These are phyloP conservation scores for Neogale vison DNA, from an alignment of 2,113 vertebrate genomes.

Conservation along the genomic window DNA sequence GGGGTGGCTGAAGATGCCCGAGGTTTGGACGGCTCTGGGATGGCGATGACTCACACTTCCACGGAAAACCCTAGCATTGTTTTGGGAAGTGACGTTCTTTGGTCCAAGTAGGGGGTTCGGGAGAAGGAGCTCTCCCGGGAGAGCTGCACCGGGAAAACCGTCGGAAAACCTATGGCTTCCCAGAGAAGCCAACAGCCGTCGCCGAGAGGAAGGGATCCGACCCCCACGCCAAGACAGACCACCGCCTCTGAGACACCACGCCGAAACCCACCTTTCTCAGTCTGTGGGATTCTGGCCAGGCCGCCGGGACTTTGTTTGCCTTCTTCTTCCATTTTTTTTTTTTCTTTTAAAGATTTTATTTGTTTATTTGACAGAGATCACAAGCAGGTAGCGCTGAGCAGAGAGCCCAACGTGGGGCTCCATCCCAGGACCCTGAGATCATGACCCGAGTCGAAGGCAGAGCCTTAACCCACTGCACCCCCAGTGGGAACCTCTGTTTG, in stretches of 20 bases:
- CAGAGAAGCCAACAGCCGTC: not conserved
- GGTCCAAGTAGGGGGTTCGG: not conserved
- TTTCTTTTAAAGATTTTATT: too few species aligned
- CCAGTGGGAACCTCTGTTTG: not conserved
- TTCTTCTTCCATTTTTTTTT: not conserved
- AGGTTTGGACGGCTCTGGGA: not conserved
- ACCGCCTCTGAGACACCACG: not conserved
- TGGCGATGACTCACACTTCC: not conserved
- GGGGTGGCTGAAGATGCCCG: not conserved
- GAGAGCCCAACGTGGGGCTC: too few species aligned
- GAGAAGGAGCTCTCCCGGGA: not conserved
- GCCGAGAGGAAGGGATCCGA: not conserved
- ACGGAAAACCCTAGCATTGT: not conserved
- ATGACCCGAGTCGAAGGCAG: too few species aligned
- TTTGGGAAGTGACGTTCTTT: conserved; percentile 1
- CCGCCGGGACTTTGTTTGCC: not conserved
- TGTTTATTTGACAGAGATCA: too few species aligned
- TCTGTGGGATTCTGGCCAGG: not conserved
- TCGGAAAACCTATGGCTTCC: not conserved
- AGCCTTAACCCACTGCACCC: too few species aligned
- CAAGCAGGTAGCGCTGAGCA: too few species aligned
- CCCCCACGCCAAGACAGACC: not conserved
- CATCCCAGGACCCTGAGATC: too few species aligned
- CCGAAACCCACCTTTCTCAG: not conserved
- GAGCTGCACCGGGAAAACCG: not conserved